phyloP scores from a whole-genome alignment of 1,140 invertebrate genomes.

The Eupeodes corollae region DNA sequence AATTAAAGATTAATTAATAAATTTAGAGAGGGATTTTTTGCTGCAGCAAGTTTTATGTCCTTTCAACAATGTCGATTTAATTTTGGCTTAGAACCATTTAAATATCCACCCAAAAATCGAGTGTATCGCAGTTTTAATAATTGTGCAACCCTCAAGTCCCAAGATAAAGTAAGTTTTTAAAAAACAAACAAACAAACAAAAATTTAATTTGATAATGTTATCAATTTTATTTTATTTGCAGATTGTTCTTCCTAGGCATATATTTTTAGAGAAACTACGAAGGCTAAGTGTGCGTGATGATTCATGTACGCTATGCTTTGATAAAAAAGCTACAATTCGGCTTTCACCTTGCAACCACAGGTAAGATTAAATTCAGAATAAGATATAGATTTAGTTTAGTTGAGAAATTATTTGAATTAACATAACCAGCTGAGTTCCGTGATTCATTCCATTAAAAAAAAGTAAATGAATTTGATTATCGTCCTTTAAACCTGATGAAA shows the following conservation, averaged over 20 bases:
- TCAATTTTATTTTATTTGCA: slow-evolving; percentile 2
- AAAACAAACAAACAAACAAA: background rate
- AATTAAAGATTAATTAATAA: slow-evolving; percentile 2
- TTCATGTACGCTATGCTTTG: slow-evolving; percentile 80
- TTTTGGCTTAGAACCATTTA: slow-evolving; percentile 75
- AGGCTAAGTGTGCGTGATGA: slow-evolving; percentile 70
- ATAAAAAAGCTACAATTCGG: slow-evolving; percentile 59
- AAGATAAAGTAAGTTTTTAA: slow-evolving; percentile 51
- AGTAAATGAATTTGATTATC: too few relatives aligned
- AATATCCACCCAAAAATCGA: slow-evolving; percentile 58
- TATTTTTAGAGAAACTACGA: slow-evolving; percentile 60
- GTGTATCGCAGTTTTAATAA: slow-evolving; percentile 68
- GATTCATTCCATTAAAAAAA: too few relatives aligned
- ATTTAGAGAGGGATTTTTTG: slow-evolving; percentile 73
- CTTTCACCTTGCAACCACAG: slow-evolving; percentile 71
- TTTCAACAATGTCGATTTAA: slow-evolving; percentile 92
- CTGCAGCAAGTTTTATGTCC: slow-evolving; percentile 90
- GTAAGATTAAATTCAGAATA: slow-evolving; percentile 39
- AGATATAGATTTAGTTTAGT: too few relatives aligned
- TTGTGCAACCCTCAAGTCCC: slow-evolving; percentile 52
- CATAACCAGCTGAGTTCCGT: too few relatives aligned
- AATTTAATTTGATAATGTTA: background rate
- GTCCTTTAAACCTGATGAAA: too few relatives aligned
- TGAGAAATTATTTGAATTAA: too few relatives aligned
- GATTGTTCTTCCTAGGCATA: slow-evolving; percentile 52